A percentile compares a stretch with the other conserved stretches of the same genome.
These are phyloP conservation scores for Oncopeltus fasciatus DNA, from an alignment of 1,140 invertebrate genomes.

Conservation along the genomic window DNA sequence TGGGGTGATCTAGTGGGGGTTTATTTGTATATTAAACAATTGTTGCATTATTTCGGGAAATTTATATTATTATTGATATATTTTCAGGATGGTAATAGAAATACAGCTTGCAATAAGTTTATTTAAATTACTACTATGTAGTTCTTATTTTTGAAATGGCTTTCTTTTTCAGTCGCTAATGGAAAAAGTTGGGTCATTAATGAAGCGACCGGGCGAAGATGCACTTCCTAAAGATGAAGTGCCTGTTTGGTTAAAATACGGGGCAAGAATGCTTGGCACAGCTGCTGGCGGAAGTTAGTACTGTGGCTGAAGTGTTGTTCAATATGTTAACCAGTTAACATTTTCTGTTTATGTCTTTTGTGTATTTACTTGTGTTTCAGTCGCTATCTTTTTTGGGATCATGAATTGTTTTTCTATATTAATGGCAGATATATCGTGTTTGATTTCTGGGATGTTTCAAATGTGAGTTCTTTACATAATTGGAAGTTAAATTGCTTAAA, in stretches of 20 bases:
- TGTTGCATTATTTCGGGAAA: no score
- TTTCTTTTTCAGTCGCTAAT: constrained; percentile 57
- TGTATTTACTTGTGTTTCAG: constrained; percentile 38
- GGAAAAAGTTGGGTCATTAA: constrained; percentile 57
- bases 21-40: no score
- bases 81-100: no score
- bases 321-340: neutral
- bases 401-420: constrained; percentile 61
- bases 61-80: no score
- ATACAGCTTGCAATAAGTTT: no score
- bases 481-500: neutral
- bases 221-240: constrained; percentile 58
- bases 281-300: constrained; percentile 63
- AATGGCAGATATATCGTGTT: constrained; percentile 43
- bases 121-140: no score
- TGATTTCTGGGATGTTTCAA: constrained; percentile 74
- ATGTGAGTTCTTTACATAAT: constrained; percentile 40
- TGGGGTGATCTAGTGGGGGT: no score
- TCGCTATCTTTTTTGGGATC: constrained; percentile 75
- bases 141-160: no score
- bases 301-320: neutral
- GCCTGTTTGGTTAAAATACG: constrained; percentile 80
- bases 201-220: constrained; percentile 61
- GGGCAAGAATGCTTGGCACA: constrained; percentile 64
- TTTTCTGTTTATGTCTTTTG: neutral